Evolutionary conservation across 2,888 invertebrate genomes (phyloP), one percentile per base, ranked within the genome.

Genomic region (Allacma fusca): DNA sequence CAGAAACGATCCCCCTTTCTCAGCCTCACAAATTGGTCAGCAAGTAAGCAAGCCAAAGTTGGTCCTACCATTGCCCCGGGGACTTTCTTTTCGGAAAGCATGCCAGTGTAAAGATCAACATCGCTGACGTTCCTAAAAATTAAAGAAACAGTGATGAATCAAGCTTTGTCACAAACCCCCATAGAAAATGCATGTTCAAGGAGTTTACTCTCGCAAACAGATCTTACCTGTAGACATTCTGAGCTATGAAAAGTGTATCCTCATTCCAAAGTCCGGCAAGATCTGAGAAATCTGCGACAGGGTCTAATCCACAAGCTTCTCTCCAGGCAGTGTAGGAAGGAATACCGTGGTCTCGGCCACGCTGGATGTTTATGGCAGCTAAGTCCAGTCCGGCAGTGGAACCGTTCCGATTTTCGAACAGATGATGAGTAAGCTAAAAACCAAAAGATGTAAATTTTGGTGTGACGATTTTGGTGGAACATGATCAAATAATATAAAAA

Each of bases 1-100:
- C 96, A 97, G 86, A 96, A 97, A 80, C 97, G 89, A 88, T 97
- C 97, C 75, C 95, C 94, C 84, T 92, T 91, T 84, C 95, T 91
- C 7, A 95, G 88, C 81, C 92, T 91, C 43, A 91, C 90, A 86
- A 97, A 96, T 86, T 97, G 96, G 75, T 91, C 87, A 34, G 92
- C 92, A 12, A 97, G 86, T 7, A 97, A 89, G 85, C 97, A 97
- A 23, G 92, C 92, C 70, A 96, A 91, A 0, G 96, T 96, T 0
- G 94, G 92, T 1, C 97, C 97, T 4, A 97, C 91, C 0, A 94
- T 90, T 0, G 94, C 92, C 4, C 95, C 96, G 0, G 91, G 90
- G 0, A 90, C 89, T 0, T 95, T 92, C 75, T 90, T 90, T 87
- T 97, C 97, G 81, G 95, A 88, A 16, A 95, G 88, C 1, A 93